These are phyloP conservation scores for Leiothrix lutea DNA, from an alignment of 2,113 vertebrate species.

Conservation along the genomic window DNA sequence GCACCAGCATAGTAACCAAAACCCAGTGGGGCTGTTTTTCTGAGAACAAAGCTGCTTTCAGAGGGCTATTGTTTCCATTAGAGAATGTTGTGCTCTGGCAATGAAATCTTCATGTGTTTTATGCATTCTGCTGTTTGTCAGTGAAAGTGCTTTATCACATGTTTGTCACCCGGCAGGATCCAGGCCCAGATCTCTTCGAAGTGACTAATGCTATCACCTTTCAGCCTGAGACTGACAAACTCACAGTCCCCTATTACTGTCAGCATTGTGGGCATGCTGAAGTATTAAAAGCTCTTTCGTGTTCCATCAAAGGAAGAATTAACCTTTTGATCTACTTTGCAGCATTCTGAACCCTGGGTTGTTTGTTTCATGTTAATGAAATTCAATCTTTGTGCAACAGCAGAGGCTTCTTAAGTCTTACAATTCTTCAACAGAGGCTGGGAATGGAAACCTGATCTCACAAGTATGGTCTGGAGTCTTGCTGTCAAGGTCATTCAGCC, in stretches of 20 bases:
- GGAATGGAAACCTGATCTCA: constrained; percentile 11
- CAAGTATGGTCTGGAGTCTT: background rate
- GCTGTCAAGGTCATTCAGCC: constrained; percentile 11
- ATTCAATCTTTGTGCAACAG: constrained; percentile 24
- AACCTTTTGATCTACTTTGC: constrained; percentile 51
- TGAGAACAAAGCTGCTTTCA: background rate
- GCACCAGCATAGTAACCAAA: background rate
- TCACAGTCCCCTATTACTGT: background rate
- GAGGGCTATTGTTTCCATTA: background rate
- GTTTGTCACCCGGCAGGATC: background rate
- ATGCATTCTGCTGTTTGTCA: background rate
- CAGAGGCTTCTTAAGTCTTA: constrained; percentile 4
- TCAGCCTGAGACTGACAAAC: background rate
- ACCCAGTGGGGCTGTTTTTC: background rate
- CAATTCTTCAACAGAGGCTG: background rate
- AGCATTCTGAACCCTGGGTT: constrained; percentile 23
- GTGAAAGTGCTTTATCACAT: background rate
- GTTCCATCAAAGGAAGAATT: constrained; percentile 43
- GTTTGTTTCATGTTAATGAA: constrained; percentile 55
- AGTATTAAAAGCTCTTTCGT: constrained; percentile 36
- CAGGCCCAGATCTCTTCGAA: background rate
- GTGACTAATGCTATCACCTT: background rate
- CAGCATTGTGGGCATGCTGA: background rate
- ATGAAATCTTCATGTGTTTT: background rate
- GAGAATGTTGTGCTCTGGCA: background rate